phyloP scores from a whole-genome alignment of 1,140 invertebrate species.

The Pomacea maculata region DNA sequence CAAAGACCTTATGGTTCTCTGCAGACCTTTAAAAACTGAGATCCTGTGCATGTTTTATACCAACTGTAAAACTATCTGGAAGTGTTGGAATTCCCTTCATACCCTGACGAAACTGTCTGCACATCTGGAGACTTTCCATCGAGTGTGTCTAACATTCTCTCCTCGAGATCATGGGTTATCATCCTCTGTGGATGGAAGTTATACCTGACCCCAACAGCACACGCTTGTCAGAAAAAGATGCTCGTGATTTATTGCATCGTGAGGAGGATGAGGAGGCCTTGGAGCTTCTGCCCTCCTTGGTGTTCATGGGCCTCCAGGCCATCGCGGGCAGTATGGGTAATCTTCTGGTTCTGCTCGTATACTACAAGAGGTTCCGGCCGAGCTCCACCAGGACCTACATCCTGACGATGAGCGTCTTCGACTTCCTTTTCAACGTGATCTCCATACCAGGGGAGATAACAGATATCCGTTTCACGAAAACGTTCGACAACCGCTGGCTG shows the following conservation, averaged over 20 bases:
- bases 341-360: constrained; percentile 29
- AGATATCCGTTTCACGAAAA: constrained; percentile 41
- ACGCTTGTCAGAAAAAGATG: no score
- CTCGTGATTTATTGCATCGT: constrained; percentile 17
- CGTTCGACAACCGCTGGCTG: constrained; percentile 25
- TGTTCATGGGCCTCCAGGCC: constrained; percentile 34
- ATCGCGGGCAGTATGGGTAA: constrained; percentile 43
- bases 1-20: no score
- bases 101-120: no score
- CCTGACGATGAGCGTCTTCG: constrained; percentile 44
- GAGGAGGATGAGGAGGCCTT: constrained; percentile 29
- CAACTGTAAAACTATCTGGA: no score
- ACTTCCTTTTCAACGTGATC: constrained; percentile 47
- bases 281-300: constrained; percentile 27
- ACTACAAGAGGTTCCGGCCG: constrained; percentile 35
- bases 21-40: no score
- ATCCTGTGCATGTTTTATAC: no score
- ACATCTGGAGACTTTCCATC: no score
- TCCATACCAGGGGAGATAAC: constrained; percentile 53
- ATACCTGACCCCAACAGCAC: no score
- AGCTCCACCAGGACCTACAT: constrained; percentile 50
- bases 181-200: no score
- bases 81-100: no score
- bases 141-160: no score
- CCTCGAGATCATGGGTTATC: no score